Conservation (phyloP, 2,113 vertebrate species). For the Gallinago paraguaiae region DNA sequence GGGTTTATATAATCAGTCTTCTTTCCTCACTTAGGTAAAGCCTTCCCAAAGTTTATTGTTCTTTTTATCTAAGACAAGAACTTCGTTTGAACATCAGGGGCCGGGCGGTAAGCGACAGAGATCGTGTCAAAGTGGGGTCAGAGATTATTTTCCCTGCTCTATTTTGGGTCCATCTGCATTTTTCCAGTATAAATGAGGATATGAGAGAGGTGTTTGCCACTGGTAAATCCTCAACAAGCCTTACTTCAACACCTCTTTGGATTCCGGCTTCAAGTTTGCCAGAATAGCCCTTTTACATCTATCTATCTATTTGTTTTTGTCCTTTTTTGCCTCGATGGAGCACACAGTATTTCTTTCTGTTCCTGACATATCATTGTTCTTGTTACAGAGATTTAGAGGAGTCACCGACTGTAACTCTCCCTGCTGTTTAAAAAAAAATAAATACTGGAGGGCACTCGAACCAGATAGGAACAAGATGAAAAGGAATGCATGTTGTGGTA, state of each 20-base stretch:
- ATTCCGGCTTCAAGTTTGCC: neutral
- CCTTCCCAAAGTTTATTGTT: neutral
- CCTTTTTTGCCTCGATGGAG: neutral
- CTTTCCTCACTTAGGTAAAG: neutral
- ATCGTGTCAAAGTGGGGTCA: rapidly evolving
- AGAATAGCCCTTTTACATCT: neutral
- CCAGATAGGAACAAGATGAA: rapidly evolving
- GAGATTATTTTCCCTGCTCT: neutral
- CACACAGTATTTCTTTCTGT: rapidly evolving
- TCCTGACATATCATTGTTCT: neutral
- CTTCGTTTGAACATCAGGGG: rapidly evolving
- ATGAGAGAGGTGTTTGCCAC: rapidly evolving
- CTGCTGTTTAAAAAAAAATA: neutral
- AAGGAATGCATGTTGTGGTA: rapidly evolving
- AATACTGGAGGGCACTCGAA: neutral
- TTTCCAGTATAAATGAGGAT: neutral
- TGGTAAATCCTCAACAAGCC: neutral
- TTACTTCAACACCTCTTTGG: neutral
- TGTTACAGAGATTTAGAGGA: neutral
- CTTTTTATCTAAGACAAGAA: neutral
- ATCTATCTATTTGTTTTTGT: too few relatives aligned
- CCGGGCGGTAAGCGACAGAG: rapidly evolving
- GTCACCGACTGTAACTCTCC: rapidly evolving
- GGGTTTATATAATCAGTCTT: conserved; percentile 7
- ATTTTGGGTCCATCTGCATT: neutral